Conservation (phyloP, 2,113 vertebrate genomes). For the Antechinus flavipes region DNA sequence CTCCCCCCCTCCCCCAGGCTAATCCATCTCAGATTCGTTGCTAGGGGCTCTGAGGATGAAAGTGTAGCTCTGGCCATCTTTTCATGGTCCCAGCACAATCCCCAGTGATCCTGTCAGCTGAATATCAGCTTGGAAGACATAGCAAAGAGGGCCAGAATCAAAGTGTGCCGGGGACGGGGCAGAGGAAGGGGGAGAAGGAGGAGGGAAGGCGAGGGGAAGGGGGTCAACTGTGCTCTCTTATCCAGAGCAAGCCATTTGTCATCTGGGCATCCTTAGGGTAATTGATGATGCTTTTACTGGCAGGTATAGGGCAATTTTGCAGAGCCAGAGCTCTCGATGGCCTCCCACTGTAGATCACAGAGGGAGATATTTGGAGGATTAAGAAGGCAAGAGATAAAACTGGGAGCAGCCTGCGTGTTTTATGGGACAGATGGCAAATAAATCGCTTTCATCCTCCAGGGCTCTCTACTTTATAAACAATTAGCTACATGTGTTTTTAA, state of each 20-base stretch:
- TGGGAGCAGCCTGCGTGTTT: background rate
- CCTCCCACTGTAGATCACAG: background rate
- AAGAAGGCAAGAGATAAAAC: background rate
- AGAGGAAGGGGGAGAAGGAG: no score
- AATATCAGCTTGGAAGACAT: background rate
- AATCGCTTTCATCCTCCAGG: background rate
- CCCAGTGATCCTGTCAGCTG: constrained; percentile 10
- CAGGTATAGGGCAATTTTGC: background rate
- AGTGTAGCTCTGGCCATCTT: background rate
- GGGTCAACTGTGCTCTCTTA: background rate
- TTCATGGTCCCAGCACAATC: constrained; percentile 1
- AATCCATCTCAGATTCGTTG: constrained; percentile 17
- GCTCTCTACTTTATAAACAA: constrained; percentile 18
- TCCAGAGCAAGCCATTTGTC: constrained; percentile 13
- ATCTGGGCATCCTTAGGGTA: constrained; percentile 26
- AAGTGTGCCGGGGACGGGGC: background rate
- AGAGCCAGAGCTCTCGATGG: background rate
- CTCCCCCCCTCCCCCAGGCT: background rate
- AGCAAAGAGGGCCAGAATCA: background rate
- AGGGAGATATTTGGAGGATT: constrained; percentile 13
- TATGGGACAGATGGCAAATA: constrained; percentile 16
- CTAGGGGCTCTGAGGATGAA: constrained; percentile 13
- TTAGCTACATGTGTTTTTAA: constrained; percentile 24
- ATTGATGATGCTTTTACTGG: constrained; percentile 29
- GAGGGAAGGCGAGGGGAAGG: background rate